Conservation (phyloP, 2,888 invertebrate genomes). For the Ectobius pallidus region DNA sequence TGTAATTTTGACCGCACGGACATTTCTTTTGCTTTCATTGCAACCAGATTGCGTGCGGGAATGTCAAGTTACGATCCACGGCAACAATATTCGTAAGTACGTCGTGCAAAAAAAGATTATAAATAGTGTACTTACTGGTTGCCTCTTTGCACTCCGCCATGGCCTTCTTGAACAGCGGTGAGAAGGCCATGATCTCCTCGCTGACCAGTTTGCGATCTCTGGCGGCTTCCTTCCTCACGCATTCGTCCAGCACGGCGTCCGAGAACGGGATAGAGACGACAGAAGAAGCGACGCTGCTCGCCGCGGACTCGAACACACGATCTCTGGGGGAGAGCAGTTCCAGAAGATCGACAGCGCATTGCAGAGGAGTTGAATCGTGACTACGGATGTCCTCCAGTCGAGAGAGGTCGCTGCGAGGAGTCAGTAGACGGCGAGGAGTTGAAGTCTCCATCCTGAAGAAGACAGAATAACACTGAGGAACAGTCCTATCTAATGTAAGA, state of each 20-base stretch:
- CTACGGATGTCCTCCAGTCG: too few relatives aligned
- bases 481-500: too few relatives aligned
- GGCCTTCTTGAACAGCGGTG: neutral
- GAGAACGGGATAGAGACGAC: slow-evolving; percentile 34
- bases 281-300: slow-evolving; percentile 17
- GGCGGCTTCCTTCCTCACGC: neutral
- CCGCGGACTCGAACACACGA: slow-evolving; percentile 5
- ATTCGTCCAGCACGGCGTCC: neutral
- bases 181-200: slow-evolving; percentile 16
- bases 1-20: too few relatives aligned
- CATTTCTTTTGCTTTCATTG: too few relatives aligned
- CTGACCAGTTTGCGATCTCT: neutral
- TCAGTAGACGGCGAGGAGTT: neutral
- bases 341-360: slow-evolving; percentile 25
- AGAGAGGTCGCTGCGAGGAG: neutral
- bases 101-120: too few relatives aligned
- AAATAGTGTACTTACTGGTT: neutral
- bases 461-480: neutral
- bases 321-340: slow-evolving; percentile 17
- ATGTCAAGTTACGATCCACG: too few relatives aligned
- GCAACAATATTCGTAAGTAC: too few relatives aligned
- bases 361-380: neutral
- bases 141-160: neutral
- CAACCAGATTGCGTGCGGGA: too few relatives aligned
- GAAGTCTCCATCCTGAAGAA: neutral